Conservation (phyloP, 2,113 vertebrate species). For the Opisthocomus hoazin region DNA sequence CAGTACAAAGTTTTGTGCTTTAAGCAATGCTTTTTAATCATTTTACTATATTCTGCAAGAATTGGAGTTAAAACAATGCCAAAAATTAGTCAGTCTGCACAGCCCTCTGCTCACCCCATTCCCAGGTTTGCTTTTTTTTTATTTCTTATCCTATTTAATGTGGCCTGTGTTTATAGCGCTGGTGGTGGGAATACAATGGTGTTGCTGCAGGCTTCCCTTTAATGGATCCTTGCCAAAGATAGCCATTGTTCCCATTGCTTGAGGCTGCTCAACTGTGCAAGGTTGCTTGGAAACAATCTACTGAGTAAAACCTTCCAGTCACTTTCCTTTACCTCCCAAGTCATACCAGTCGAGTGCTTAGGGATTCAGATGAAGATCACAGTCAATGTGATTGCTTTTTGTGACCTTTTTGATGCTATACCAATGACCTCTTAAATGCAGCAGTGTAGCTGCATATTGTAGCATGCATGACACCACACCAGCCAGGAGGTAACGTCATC, state of each 20-base stretch:
- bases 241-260: conserved; percentile 64
- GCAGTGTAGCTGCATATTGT: not conserved
- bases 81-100: not conserved
- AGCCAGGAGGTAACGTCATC: not conserved
- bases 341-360: conserved; percentile 9
- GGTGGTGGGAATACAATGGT: conserved; percentile 10
- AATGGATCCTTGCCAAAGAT: conserved; percentile 60
- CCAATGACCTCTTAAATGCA: conserved; percentile 54
- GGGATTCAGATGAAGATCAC: conserved; percentile 56
- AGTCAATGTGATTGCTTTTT: conserved; percentile 44
- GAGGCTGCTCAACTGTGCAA: conserved; percentile 67
- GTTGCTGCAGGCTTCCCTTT: conserved; percentile 46
- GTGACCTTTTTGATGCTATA: conserved; percentile 56
- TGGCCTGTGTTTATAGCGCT: conserved; percentile 8
- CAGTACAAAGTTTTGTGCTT: not conserved
- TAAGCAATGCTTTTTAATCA: not conserved
- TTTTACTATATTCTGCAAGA: not conserved
- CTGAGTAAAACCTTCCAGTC: conserved; percentile 46
- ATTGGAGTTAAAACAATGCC: not conserved
- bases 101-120: not conserved
- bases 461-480: rapidly evolving
- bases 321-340: conserved; percentile 52
- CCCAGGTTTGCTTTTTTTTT: conserved; percentile 31
- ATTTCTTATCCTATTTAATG: conserved; percentile 32
- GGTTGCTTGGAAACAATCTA: conserved; percentile 73